A percentile compares a stretch with the other conserved stretches of the same genome.
These are phyloP conservation scores for Schizopygopsis malacanthus DNA, from an alignment of 2,797 vertebrate genomes.

Conservation along the genomic window DNA sequence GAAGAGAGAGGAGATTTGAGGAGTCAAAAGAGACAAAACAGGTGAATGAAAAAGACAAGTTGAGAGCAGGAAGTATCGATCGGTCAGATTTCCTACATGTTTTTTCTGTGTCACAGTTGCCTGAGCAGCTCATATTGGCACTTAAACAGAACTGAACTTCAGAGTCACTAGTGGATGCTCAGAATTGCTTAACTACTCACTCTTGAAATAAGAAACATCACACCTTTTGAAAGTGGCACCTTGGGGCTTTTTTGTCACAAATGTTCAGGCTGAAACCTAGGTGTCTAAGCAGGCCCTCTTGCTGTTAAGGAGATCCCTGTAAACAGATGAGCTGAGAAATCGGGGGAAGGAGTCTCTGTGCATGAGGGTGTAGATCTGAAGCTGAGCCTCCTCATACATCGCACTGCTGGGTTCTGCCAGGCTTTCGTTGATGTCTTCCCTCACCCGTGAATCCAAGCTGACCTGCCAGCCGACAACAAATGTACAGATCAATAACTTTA, in stretches of 20 bases:
- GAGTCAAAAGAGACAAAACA: slow-evolving; percentile 58
- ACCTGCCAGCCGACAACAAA: slow-evolving; percentile 79
- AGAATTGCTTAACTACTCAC: slow-evolving; percentile 74
- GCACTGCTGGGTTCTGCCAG: slow-evolving; percentile 89
- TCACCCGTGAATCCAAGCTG: slow-evolving; percentile 96
- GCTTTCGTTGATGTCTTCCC: slow-evolving; percentile 96
- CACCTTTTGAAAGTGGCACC: slow-evolving; percentile 61
- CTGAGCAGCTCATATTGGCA: slow-evolving; percentile 89
- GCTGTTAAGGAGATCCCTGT: slow-evolving; percentile 94
- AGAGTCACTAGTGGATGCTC: slow-evolving; percentile 73
- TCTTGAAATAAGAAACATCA: slow-evolving; percentile 62
- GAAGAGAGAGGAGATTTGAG: slow-evolving; percentile 23
- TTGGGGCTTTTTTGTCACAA: slow-evolving; percentile 56
- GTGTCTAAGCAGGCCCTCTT: slow-evolving; percentile 92
- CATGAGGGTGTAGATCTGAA: slow-evolving; percentile 99
- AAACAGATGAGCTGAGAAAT: slow-evolving; percentile 99
- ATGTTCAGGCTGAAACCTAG: slow-evolving; percentile 75
- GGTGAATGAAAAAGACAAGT: slow-evolving; percentile 75
- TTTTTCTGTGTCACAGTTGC: slow-evolving; percentile 85
- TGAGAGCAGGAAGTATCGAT: slow-evolving; percentile 76
- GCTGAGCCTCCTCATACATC: slow-evolving; percentile 98
- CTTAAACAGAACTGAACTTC: slow-evolving; percentile 84
- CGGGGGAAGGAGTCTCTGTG: slow-evolving; percentile 99
- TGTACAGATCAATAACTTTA: neutral
- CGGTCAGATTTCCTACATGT: slow-evolving; percentile 66